Conservation (phyloP, 1,140 invertebrate species). For the Plectrocnemia conspersa region DNA sequence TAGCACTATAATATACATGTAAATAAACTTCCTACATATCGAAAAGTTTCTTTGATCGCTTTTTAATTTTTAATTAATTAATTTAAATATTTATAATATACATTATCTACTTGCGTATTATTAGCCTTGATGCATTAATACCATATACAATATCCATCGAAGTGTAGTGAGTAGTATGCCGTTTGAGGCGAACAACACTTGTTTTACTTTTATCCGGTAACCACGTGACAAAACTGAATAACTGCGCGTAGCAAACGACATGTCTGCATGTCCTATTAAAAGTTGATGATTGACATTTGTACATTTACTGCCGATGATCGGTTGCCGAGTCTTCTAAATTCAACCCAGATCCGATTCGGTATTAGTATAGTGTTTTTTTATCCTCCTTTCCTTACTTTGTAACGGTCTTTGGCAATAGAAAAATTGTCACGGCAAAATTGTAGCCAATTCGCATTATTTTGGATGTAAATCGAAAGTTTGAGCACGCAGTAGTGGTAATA, state of each 20-base stretch:
- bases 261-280: slow-evolving; percentile 5
- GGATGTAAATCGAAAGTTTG: too few relatives aligned
- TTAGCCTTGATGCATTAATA: too few relatives aligned
- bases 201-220: background rate
- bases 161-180: too few relatives aligned
- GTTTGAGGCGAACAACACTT: background rate
- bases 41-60: too few relatives aligned
- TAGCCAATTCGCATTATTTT: too few relatives aligned
- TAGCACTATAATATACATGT: too few relatives aligned
- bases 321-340: background rate
- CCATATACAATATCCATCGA: too few relatives aligned
- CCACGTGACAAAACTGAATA: slow-evolving; percentile 8
- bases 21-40: too few relatives aligned
- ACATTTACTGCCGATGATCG: background rate
- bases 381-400: background rate
- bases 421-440: slow-evolving; percentile 7
- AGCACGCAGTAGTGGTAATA: too few relatives aligned
- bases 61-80: too few relatives aligned
- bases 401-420: slow-evolving; percentile 5
- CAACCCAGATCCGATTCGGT: background rate
- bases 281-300: background rate
- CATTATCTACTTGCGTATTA: too few relatives aligned
- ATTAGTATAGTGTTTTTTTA: background rate
- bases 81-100: too few relatives aligned
- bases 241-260: slow-evolving; percentile 1